Percentiles rank a stretch among this genome's conserved stretches.
These are phyloP conservation scores for Arrhopalites spinosus DNA, from an alignment of 2,888 invertebrate genomes.

Conservation along the genomic window DNA sequence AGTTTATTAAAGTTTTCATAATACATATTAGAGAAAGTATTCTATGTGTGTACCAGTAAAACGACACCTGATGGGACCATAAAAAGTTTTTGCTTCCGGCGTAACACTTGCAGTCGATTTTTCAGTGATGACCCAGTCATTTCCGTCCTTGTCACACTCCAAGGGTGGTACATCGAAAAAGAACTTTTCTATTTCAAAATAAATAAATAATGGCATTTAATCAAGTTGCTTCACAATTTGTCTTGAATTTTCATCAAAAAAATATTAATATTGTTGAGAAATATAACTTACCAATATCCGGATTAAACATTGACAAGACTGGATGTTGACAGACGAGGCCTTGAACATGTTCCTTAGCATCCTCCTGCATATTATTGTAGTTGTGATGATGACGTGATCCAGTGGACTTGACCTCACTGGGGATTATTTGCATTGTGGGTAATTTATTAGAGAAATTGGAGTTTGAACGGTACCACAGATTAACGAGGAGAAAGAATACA, in stretches of 20 bases:
- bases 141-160: slow-evolving; percentile 64
- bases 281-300: slow-evolving; percentile 76
- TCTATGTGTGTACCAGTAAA: slow-evolving; percentile 62
- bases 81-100: slow-evolving; percentile 60
- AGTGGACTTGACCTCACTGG: background rate
- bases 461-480: background rate
- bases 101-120: slow-evolving; percentile 67
- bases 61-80: slow-evolving; percentile 63
- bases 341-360: background rate
- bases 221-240: no score
- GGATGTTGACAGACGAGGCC: slow-evolving; percentile 59
- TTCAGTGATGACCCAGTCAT: slow-evolving; percentile 78
- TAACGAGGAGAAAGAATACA: background rate
- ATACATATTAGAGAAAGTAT: background rate
- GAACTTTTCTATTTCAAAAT: slow-evolving; percentile 75
- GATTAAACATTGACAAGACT: slow-evolving; percentile 68
- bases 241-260: no score
- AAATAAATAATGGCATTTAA: slow-evolving; percentile 68
- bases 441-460: slow-evolving; percentile 6
- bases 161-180: slow-evolving; percentile 69
- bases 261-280: no score
- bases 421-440: background rate
- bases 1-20: slow-evolving; percentile 59
- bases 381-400: background rate
- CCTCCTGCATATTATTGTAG: background rate